Conservation (phyloP, 1,140 invertebrate genomes). For the Drosophila melanogaster region DNA sequence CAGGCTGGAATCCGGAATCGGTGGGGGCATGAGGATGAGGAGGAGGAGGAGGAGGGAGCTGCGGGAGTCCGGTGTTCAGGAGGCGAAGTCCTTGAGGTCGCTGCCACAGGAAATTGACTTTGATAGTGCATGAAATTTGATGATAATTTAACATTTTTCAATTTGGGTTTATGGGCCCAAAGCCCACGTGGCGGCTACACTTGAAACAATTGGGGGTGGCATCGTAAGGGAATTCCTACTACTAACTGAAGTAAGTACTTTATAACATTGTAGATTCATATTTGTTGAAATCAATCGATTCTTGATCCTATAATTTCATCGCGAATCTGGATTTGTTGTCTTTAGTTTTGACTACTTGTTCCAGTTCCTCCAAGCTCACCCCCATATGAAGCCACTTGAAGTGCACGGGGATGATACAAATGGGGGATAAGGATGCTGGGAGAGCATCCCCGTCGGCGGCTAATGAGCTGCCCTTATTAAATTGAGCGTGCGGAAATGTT, state of each 20-base stretch:
- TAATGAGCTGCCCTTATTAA: constrained; percentile 52
- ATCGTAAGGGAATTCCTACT: neutral
- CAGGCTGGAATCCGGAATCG: constrained; percentile 11
- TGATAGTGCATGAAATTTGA: constrained; percentile 82
- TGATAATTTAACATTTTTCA: constrained; percentile 76
- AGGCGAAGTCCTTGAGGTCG: constrained; percentile 23
- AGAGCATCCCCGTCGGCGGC: constrained; percentile 13
- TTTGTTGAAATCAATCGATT: too few relatives aligned
- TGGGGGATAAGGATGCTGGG: neutral
- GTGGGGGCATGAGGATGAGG: too few relatives aligned
- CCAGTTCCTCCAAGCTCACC: neutral
- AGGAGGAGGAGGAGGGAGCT: neutral
- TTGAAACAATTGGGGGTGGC: neutral
- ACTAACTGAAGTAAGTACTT: too few relatives aligned
- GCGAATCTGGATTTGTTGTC: too few relatives aligned
- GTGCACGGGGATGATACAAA: constrained; percentile 2
- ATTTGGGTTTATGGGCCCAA: constrained; percentile 44
- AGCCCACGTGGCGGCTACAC: constrained; percentile 19
- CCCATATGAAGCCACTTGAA: constrained; percentile 8
- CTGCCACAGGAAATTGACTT: constrained; percentile 74
- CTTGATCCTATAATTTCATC: too few relatives aligned
- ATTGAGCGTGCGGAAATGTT: constrained; percentile 54
- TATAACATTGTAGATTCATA: too few relatives aligned
- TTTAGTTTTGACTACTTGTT: too few relatives aligned
- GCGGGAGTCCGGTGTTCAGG: constrained; percentile 11